phyloP scores from a whole-genome alignment of 1,140 invertebrate species.

The Alviniconcha marisindica region DNA sequence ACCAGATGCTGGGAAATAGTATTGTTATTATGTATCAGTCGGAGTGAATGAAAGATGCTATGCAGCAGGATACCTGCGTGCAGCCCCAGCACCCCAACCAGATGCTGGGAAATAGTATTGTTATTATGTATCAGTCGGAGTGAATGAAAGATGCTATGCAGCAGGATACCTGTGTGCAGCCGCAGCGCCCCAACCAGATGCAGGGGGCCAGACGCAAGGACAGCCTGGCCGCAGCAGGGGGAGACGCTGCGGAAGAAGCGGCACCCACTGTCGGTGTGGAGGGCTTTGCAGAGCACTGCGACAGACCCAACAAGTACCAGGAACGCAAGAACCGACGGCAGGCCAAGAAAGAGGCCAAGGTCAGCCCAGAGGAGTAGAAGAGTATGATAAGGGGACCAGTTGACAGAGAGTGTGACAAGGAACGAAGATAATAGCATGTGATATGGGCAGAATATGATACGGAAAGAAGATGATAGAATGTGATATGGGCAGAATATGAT shows the following conservation, averaged over 20 bases:
- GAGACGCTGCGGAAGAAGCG: constrained; percentile 39
- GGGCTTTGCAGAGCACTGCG: constrained; percentile 41
- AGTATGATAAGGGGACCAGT: too few species aligned
- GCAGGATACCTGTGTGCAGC: constrained; percentile 45
- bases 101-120: constrained; percentile 53
- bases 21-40: too few species aligned
- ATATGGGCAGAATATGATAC: too few species aligned
- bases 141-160: constrained; percentile 3
- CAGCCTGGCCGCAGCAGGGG: constrained; percentile 31
- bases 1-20: constrained; percentile 54
- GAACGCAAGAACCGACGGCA: constrained; percentile 72
- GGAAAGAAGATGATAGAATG: too few species aligned
- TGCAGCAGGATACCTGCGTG: constrained; percentile 1
- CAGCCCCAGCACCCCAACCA: constrained; percentile 65
- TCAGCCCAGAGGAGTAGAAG: too few species aligned
- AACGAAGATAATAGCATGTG: too few species aligned
- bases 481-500: too few species aligned
- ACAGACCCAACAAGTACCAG: constrained; percentile 73
- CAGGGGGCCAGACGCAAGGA: constrained; percentile 59
- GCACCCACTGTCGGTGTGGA: constrained; percentile 42
- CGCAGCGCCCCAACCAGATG: constrained; percentile 63
- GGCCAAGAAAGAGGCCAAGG: constrained; percentile 69
- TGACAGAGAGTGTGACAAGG: too few species aligned
- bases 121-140: too few species aligned
- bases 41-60: too few species aligned